Base-by-base conservation (phyloP, 2,797 vertebrate species). In the Cottoperca gobio region DNA sequence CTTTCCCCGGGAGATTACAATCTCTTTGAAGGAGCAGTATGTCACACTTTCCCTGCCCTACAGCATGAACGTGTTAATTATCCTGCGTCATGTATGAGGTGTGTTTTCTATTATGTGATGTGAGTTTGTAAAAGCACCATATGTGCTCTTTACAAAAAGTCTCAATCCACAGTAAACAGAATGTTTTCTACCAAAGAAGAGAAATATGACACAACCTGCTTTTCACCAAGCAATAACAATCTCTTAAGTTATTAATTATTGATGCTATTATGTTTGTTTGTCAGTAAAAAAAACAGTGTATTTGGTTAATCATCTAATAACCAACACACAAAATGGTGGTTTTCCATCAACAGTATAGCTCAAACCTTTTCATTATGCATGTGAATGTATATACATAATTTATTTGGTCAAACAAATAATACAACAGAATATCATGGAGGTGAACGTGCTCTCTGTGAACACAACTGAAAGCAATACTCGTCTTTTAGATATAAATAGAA, bases 311-410 rank as follows among this genome's bases (percentile, higher is more conserved):
- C 23, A 42, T 70, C 48, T 21, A 39, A 24, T 45, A 45, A 62
- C 31, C 17, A 45, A 61, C 59, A 54, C 28, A 70, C 26, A 14
- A 64, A 76, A 66, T 45, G 59, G 4, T 10, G 24, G 16, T 65
- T 73, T 74, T 46, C 39, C 35, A 43, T 66, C 48, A 40, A 35
- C 24, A 19, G 14, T n/a, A 48, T n/a, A 70, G 54, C 33, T 68
- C 55, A 58, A 19, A 59, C 55, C 3, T 66, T 23, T 84, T 39
- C 42, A 87, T 82, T 70, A 82, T 82, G 70, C 70, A 84, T 70
- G 70, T 40, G 53, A 42, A 50, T 31, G 19, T 37, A 31, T n/a
- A 54, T 65, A 4, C 68, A 84, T 81, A 43, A 82, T 84, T 73
- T 55, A 79, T 65, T 54, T 13, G 28, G 58, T 68, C 59, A 70